Evolutionary conservation across 2,888 invertebrate genomes (phyloP).

Genomic region (Polia nebulosa): DNA sequence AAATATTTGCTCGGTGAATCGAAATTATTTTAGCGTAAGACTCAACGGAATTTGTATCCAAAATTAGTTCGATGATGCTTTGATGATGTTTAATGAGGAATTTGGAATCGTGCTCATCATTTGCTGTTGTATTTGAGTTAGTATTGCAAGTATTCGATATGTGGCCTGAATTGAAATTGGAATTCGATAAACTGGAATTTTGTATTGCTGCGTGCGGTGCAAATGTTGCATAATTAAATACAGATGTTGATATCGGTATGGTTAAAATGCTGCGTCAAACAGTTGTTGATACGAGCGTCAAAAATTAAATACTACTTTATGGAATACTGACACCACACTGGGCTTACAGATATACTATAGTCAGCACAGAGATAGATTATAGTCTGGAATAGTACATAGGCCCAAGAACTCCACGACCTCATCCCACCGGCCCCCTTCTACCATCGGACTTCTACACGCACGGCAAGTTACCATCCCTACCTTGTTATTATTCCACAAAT

Average conservation of each 20-base stretch:
- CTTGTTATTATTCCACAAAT: no score
- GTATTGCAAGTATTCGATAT: constrained; percentile 21
- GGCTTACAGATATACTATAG: no score
- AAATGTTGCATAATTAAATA: constrained; percentile 5
- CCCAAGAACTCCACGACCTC: no score
- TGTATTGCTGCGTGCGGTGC: neutral
- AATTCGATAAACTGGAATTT: constrained; percentile 16
- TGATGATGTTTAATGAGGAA: constrained; percentile 33
- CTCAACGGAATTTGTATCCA: constrained; percentile 54
- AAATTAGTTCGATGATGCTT: constrained; percentile 50
- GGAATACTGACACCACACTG: no score
- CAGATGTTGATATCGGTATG: neutral
- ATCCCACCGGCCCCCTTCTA: no score
- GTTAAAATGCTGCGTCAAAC: constrained; percentile 5
- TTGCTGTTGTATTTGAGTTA: constrained; percentile 23
- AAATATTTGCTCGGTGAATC: constrained; percentile 68
- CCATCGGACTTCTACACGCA: no score
- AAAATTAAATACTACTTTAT: no score
- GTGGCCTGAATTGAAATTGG: constrained; percentile 2
- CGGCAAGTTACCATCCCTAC: no score
- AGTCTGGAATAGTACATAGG: no score
- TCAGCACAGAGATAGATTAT: no score
- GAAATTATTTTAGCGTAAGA: constrained; percentile 64
- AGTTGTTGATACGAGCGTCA: neutral
- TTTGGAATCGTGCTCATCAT: constrained; percentile 25